Evolutionary conservation across 2,113 vertebrate genomes (phyloP).

Genomic region (Opisthocomus hoazin): DNA sequence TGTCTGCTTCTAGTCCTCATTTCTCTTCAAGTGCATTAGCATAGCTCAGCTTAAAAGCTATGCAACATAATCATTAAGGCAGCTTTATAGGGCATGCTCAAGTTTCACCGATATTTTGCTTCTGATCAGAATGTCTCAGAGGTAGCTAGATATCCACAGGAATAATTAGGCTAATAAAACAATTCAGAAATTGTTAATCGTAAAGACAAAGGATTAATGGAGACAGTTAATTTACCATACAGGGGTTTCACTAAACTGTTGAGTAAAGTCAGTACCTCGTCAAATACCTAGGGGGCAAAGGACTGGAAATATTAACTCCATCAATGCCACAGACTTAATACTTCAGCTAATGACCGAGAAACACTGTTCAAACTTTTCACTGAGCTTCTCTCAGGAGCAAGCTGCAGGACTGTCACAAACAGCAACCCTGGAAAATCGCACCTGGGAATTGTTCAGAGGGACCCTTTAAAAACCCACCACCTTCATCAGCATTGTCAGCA

Average conservation of each 20-base stretch:
- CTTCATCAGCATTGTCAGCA: neutral
- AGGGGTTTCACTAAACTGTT: neutral
- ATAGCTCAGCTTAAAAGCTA: neutral
- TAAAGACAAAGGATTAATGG: neutral
- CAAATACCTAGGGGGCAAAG: neutral
- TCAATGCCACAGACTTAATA: neutral
- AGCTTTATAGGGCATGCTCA: neutral
- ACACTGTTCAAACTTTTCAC: neutral
- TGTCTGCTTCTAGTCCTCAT: neutral
- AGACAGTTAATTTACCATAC: neutral
- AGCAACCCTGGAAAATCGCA: neutral
- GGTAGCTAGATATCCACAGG: neutral
- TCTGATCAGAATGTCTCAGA: neutral
- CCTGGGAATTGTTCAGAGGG: neutral
- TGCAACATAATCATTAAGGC: neutral
- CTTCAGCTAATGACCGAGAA: neutral
- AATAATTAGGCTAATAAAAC: neutral
- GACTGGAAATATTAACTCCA: neutral
- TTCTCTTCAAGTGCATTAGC: neutral
- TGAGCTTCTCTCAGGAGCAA: neutral
- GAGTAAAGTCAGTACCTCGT: neutral
- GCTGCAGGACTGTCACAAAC: neutral
- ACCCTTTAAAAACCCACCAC: neutral
- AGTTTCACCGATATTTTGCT: neutral
- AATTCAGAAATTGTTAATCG: neutral